Base-by-base conservation (phyloP, 2,113 vertebrate species). In the Turnix velox region DNA sequence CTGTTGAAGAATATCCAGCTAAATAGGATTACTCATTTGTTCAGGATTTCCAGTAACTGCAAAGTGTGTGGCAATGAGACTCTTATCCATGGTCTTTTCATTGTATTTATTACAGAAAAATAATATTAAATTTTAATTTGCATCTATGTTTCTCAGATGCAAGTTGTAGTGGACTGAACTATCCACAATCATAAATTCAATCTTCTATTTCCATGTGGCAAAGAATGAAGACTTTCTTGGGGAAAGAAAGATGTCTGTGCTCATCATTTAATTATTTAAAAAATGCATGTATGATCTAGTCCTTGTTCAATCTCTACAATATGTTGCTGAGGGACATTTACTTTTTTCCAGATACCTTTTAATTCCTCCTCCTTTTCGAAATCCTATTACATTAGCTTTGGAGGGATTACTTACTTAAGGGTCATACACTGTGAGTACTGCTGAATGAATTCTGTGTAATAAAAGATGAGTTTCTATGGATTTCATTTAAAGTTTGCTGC, bases 401-500 rank as follows among this genome's bases (percentile, higher is more conserved):
- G 65, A 75, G 35, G 27, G 11, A n/a, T 93, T 68, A 57, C 81
- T 84, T 87, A 75, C 74, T 84, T 73, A 75, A 91, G 84, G 68
- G 73, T 78, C 80, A 51, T 59, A 51, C 8, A 40, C 80, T 23
- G 55, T 31, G 61, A 77, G 55, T 49, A 27, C 51, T 74, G 40
- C 52, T 33, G 37, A 78, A 89, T 40, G 45, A 57, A 79, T 77
- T 73, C 55, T 24, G 5, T 75, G 49, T 68, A 68, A 88, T 75
- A 71, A 78, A 88, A 93, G 52, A 87, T 73, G 90, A 77, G 37
- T 65, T 61, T 37, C 84, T 84, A 84, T 49, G 69, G 91, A 93
- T 58, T 96, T 87, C 92, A 92, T 93, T 96, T 95, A 93, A 85
- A 91, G 88, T 95, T 96, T 92, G 84, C 87, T 58, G 69, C 80